A percentile compares a stretch with the other conserved stretches of the same genome.
Conservation (phyloP, 2,888 invertebrate genomes). For the Acleris sparsana region DNA sequence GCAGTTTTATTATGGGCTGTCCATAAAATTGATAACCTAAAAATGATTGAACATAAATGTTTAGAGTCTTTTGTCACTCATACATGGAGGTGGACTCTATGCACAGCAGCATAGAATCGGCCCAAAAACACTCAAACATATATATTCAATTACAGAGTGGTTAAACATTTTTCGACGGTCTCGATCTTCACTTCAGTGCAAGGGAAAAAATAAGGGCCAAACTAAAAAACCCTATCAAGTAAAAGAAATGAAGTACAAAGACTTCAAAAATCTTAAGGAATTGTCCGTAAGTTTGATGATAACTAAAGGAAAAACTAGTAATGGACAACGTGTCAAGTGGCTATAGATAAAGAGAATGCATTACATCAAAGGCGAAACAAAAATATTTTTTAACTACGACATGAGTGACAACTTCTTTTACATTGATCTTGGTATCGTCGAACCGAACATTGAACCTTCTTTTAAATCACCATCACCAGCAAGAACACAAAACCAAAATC, state of each 20-base stretch:
- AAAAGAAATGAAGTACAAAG: not conserved
- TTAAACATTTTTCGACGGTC: not conserved
- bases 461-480: no score
- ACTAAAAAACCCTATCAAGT: not conserved
- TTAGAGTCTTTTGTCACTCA: conserved; percentile 9
- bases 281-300: not conserved
- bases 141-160: conserved; percentile 4
- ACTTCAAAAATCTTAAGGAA: conserved; percentile 8
- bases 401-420: no score
- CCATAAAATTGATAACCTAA: conserved; percentile 7
- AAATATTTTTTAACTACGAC: no score
- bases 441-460: no score
- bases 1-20: conserved; percentile 8
- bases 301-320: not conserved
- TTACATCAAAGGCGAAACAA: not conserved
- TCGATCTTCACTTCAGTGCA: no score
- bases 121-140: not conserved
- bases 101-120: not conserved
- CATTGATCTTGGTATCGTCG: no score
- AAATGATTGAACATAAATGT: conserved; percentile 13
- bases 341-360: conserved; percentile 3
- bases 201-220: no score
- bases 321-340: conserved; percentile 6
- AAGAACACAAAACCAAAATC: no score
- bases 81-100: conserved; percentile 1